Evolutionary conservation across 2,113 vertebrate species (phyloP).

Genomic region (Antechinus flavipes): DNA sequence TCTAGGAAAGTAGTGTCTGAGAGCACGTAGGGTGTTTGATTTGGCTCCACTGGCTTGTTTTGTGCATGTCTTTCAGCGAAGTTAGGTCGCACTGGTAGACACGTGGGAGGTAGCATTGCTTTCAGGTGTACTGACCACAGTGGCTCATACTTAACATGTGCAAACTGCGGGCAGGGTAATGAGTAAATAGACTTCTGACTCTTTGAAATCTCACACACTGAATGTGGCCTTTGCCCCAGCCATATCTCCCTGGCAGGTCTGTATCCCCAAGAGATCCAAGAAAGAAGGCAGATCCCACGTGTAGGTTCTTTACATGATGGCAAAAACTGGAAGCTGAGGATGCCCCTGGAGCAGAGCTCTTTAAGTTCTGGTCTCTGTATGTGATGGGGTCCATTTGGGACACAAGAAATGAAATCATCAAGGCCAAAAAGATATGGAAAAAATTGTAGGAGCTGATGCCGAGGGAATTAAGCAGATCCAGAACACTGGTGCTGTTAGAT

Average conservation of each 20-base stretch:
- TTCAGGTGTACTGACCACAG: neutral
- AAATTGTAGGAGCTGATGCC: neutral
- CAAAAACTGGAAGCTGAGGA: neutral
- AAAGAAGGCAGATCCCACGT: neutral
- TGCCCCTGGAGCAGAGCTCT: neutral
- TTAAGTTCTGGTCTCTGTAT: neutral
- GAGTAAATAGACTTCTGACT: neutral
- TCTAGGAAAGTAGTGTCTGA: neutral
- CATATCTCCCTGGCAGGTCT: too few relatives aligned
- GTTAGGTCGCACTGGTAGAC: neutral
- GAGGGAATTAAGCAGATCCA: neutral
- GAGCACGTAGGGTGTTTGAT: neutral
- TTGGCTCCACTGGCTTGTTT: neutral
- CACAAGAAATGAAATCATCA: neutral
- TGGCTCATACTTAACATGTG: neutral
- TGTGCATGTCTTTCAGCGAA: neutral
- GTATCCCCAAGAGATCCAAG: neutral
- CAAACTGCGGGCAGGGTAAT: neutral
- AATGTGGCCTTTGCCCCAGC: neutral
- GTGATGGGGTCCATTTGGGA: too few relatives aligned
- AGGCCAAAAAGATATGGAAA: neutral
- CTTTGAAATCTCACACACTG: neutral
- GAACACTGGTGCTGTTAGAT: neutral
- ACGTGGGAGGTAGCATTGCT: neutral
- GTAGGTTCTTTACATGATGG: neutral